These are phyloP conservation scores for Rhaphigaster nebulosa DNA, from an alignment of 2,888 invertebrate genomes.

Conservation along the genomic window DNA sequence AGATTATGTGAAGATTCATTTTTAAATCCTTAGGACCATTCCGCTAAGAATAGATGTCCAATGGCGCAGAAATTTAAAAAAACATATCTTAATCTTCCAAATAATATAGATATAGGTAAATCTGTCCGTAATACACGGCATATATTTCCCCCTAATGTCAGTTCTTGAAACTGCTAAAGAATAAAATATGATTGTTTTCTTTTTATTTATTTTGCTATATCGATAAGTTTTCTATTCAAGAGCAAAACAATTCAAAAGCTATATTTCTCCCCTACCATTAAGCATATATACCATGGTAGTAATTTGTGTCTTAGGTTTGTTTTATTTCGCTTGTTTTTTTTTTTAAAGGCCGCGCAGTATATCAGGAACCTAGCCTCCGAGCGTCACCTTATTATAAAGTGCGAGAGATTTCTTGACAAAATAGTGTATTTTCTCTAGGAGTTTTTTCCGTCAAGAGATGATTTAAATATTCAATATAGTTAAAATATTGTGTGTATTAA, in stretches of 20 bases:
- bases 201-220: background rate
- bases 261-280: background rate
- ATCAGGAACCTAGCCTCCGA: too few species aligned
- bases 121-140: slow-evolving; percentile 31
- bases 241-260: slow-evolving; percentile 32
- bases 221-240: background rate
- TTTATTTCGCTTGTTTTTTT: background rate
- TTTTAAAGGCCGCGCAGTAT: background rate
- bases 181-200: background rate
- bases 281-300: background rate
- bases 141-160: background rate
- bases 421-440: background rate
- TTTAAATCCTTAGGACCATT: background rate
- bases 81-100: background rate
- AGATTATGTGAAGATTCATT: background rate
- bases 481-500: background rate
- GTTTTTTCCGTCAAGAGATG: background rate
- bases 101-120: background rate
- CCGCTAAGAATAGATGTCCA: background rate
- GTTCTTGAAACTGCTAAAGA: slow-evolving; percentile 1
- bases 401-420: background rate
- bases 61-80: background rate
- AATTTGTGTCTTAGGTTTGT: background rate
- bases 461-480: background rate
- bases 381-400: background rate